Evolutionary conservation across 2,797 vertebrate species (phyloP).

Genomic region (Poecilia gillii): DNA sequence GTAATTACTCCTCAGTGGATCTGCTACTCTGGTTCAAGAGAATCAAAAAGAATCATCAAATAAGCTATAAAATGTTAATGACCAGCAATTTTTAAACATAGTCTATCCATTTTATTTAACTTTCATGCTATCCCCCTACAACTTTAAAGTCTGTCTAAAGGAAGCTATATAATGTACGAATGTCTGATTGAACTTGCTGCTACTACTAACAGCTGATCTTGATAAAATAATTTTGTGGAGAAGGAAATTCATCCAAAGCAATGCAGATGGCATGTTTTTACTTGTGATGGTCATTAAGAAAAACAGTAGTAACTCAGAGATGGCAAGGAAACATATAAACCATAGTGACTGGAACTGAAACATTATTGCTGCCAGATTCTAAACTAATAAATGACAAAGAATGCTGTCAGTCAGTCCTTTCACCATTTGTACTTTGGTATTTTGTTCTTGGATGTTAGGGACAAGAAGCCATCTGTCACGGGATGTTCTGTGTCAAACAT

Average conservation of each 20-base stretch:
- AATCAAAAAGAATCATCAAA: slow-evolving; percentile 65
- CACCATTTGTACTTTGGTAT: not conserved
- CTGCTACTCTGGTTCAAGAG: slow-evolving; percentile 24
- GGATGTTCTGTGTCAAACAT: not conserved
- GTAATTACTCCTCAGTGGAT: slow-evolving; percentile 54
- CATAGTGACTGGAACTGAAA: not conserved
- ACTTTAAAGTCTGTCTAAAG: not conserved
- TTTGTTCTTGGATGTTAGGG: not conserved
- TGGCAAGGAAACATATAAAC: not conserved
- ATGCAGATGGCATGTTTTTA: not conserved
- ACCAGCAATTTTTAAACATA: slow-evolving; percentile 24
- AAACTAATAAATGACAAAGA: not conserved
- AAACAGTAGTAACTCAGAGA: not conserved
- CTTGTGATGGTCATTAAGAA: not conserved
- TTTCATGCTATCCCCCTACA: slow-evolving; percentile 1
- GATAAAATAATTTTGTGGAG: not conserved
- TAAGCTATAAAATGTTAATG: slow-evolving; percentile 63
- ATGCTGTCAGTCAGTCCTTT: not conserved
- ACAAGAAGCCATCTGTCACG: not conserved
- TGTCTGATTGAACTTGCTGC: not conserved
- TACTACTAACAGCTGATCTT: not conserved
- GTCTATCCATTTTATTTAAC: slow-evolving; percentile 10
- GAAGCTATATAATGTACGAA: not conserved
- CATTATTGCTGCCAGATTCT: not conserved
- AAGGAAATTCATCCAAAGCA: not conserved